Evolutionary conservation across 2,888 invertebrate genomes (phyloP).

Genomic region (Phortica magna): DNA sequence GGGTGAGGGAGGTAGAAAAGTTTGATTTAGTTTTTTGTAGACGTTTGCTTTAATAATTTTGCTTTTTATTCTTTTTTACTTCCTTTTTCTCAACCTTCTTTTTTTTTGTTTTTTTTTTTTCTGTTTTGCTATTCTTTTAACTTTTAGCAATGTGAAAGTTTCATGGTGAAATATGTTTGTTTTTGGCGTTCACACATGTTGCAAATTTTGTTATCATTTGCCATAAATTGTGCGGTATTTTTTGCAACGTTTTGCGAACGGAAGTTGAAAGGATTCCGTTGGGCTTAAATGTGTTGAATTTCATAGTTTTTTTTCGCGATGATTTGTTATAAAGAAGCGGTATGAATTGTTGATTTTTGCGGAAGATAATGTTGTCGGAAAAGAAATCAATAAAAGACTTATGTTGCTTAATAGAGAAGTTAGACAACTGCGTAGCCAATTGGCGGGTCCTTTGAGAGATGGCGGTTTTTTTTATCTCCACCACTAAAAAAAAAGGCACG

Average conservation of each 20-base stretch:
- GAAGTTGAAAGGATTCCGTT: not conserved
- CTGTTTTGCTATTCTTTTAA: not conserved
- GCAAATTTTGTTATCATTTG: constrained; percentile 70
- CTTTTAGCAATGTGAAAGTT: not conserved
- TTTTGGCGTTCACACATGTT: constrained; percentile 70
- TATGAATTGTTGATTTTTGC: too few species aligned
- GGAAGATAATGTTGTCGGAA: too few species aligned
- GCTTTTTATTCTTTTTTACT: not conserved
- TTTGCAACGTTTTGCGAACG: not conserved
- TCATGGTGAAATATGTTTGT: constrained; percentile 10
- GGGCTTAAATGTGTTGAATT: too few species aligned
- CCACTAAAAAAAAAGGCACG: too few species aligned
- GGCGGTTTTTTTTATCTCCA: too few species aligned
- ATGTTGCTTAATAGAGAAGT: too few species aligned
- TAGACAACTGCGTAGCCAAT: too few species aligned
- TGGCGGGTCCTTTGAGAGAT: too few species aligned
- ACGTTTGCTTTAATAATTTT: not conserved
- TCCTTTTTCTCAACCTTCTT: not conserved
- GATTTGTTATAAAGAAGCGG: too few species aligned
- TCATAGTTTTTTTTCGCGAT: too few species aligned
- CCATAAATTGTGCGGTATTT: constrained; percentile 42
- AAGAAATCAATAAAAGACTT: too few species aligned
- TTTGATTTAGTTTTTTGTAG: constrained; percentile 14
- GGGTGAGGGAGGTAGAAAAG: not conserved
- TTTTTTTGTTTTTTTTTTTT: not conserved